phyloP scores from a whole-genome alignment of 2,113 vertebrate species.

The Menidia beryllina region DNA sequence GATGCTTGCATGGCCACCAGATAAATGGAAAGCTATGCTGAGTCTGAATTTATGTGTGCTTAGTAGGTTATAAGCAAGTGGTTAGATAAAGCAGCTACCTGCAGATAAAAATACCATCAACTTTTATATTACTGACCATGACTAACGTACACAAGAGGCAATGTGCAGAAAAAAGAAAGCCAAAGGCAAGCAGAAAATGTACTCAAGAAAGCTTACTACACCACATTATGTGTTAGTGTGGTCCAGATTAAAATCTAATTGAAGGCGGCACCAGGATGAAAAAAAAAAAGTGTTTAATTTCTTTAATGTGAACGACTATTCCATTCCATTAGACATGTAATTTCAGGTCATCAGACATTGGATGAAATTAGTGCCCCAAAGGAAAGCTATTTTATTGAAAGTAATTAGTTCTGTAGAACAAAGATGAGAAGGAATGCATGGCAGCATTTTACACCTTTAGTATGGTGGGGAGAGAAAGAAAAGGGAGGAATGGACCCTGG shows the following conservation, averaged over 20 bases:
- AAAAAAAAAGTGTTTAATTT: conserved; percentile 83
- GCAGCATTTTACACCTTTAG: conserved; percentile 35
- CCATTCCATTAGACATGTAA: conserved; percentile 90
- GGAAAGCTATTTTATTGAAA: conserved; percentile 79
- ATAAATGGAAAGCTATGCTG: no score
- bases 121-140: neutral
- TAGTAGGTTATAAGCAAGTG: neutral
- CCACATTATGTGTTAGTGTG: conserved; percentile 74
- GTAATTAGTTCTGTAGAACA: conserved; percentile 84
- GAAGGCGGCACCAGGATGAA: conserved; percentile 77
- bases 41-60: neutral
- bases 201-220: conserved; percentile 70
- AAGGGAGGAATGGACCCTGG: neutral
- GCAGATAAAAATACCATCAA: conserved; percentile 1
- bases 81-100: neutral
- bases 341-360: conserved; percentile 88
- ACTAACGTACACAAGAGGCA: conserved; percentile 49
- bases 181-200: conserved; percentile 69
- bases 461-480: conserved; percentile 21
- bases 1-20: neutral
- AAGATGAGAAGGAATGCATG: conserved; percentile 53
- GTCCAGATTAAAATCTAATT: conserved; percentile 90
- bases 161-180: conserved; percentile 65
- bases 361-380: conserved; percentile 82
- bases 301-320: conserved; percentile 88